These are phyloP conservation scores for Eumerus sabulonum DNA, from an alignment of 2,888 invertebrate species.

Conservation along the genomic window DNA sequence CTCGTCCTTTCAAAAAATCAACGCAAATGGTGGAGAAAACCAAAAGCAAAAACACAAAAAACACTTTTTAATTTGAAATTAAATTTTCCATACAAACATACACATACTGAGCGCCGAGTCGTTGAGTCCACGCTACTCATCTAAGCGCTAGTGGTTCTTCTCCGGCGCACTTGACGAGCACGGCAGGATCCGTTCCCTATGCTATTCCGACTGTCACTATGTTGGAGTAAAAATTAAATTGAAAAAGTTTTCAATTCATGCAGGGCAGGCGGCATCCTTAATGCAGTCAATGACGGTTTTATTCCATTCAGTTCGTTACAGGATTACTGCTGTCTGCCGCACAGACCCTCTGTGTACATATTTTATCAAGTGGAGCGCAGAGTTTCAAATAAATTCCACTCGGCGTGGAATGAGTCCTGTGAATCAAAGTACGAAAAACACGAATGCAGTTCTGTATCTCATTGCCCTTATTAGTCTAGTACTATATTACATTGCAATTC, in stretches of 20 bases:
- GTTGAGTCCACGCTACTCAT: slow-evolving; percentile 29
- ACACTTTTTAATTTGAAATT: slow-evolving; percentile 34
- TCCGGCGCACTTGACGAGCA: background rate
- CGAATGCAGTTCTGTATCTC: slow-evolving; percentile 57
- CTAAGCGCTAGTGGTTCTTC: slow-evolving; percentile 10
- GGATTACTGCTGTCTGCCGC: background rate
- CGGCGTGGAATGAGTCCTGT: slow-evolving; percentile 17
- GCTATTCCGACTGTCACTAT: slow-evolving; percentile 51
- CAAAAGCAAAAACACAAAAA: slow-evolving; percentile 12
- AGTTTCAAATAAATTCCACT: slow-evolving; percentile 25
- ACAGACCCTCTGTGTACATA: slow-evolving; percentile 6
- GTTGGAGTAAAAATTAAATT: slow-evolving; percentile 64
- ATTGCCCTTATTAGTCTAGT: slow-evolving; percentile 64
- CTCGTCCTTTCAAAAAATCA: slow-evolving; percentile 8
- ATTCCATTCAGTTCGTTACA: slow-evolving; percentile 3
- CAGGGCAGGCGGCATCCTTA: slow-evolving; percentile 20
- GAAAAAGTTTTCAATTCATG: slow-evolving; percentile 65
- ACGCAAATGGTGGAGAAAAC: background rate
- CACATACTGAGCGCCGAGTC: slow-evolving; percentile 27
- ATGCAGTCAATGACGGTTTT: slow-evolving; percentile 38
- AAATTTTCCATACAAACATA: slow-evolving; percentile 50
- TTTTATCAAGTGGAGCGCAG: slow-evolving; percentile 7
- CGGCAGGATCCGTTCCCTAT: slow-evolving; percentile 20
- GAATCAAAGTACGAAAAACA: slow-evolving; percentile 31
- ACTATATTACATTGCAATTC: no score